These are phyloP conservation scores for Alosa sapidissima DNA, from an alignment of 2,797 vertebrate genomes.

Conservation along the genomic window DNA sequence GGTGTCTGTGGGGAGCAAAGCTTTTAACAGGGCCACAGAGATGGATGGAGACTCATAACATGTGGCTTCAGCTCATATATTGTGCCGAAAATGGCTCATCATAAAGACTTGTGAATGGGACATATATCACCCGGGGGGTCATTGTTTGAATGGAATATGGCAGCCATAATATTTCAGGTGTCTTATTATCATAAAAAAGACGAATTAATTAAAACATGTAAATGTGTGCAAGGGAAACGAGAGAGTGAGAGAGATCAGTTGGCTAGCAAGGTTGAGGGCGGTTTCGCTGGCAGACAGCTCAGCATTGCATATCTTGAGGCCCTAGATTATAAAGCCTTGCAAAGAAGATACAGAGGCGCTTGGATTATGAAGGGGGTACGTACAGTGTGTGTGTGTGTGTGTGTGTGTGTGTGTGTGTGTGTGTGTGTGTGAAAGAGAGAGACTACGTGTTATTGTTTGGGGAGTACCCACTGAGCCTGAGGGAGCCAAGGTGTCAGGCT, in stretches of 20 bases:
- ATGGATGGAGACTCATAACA: conserved; percentile 47
- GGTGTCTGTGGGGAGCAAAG: conserved; percentile 29
- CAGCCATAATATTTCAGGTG: conserved; percentile 49
- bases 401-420: too few species aligned
- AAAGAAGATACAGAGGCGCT: not conserved
- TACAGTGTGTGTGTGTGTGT: too few species aligned
- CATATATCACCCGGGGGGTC: conserved; percentile 31
- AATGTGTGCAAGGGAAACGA: conserved; percentile 11
- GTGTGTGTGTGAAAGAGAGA: not conserved
- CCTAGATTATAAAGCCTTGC: not conserved
- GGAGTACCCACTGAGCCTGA: not conserved
- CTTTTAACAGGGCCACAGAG: conserved; percentile 49
- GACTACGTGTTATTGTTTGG: not conserved
- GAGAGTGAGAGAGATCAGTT: not conserved
- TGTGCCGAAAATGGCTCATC: conserved; percentile 40
- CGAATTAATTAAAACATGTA: conserved; percentile 50
- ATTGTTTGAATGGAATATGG: conserved; percentile 51
- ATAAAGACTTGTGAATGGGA: conserved; percentile 45
- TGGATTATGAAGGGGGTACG: not conserved
- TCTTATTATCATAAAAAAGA: conserved; percentile 47
- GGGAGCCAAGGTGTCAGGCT: not conserved
- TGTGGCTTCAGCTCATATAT: conserved; percentile 42
- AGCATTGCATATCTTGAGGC: not conserved
- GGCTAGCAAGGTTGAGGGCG: not conserved
- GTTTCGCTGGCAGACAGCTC: not conserved